Conservation (phyloP, 2,888 invertebrate species). For the Cataglyphis cursor region DNA sequence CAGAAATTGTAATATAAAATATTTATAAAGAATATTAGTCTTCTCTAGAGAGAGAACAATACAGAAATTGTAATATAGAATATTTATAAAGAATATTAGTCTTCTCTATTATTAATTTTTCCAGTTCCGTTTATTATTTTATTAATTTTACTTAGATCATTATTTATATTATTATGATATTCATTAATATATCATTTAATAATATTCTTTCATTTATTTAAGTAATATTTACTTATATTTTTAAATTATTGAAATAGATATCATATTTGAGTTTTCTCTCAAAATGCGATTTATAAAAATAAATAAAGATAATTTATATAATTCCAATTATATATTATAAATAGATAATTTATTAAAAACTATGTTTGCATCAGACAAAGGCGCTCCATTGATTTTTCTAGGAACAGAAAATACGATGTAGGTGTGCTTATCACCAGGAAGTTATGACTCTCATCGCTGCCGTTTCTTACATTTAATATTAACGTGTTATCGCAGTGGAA, state of each 20-base stretch:
- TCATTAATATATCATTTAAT: slow-evolving; percentile 10
- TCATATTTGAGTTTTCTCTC: not conserved
- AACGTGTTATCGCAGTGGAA: not conserved
- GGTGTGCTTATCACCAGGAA: slow-evolving; percentile 81
- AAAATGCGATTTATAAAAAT: not conserved
- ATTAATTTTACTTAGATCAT: slow-evolving; percentile 2
- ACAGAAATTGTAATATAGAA: not conserved
- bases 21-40: not conserved
- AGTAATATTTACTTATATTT: not conserved
- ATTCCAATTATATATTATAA: not conserved
- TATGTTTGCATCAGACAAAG: slow-evolving; percentile 30
- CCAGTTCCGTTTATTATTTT: not conserved
- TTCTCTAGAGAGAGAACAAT: no score
- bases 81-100: not conserved
- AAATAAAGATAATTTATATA: not conserved
- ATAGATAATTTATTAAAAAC: not conserved
- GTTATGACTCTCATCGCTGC: slow-evolving; percentile 79
- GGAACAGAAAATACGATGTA: slow-evolving; percentile 75
- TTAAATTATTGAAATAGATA: not conserved
- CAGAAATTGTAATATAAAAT: not conserved
- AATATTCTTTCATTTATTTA: not conserved
- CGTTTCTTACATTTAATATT: slow-evolving; percentile 79
- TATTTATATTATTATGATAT: not conserved
- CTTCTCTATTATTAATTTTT: not conserved
- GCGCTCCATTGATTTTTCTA: slow-evolving; percentile 58